phyloP scores from a whole-genome alignment of 92 coral and sea anemone species.

The Epizoanthus rinbou region DNA sequence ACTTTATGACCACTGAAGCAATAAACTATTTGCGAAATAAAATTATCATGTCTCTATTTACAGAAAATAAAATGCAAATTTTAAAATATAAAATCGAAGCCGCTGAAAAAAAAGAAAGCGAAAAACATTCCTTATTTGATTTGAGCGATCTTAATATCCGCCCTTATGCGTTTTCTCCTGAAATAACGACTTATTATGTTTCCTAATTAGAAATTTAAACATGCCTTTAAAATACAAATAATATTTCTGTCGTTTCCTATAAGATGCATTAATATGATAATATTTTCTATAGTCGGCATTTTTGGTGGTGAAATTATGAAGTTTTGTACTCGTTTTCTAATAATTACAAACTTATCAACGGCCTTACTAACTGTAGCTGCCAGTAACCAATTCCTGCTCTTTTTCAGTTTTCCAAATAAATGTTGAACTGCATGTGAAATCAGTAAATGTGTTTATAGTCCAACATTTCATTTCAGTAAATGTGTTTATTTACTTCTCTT shows the following conservation, averaged over 20 bases:
- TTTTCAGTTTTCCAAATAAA: not conserved
- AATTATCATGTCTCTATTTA: not conserved
- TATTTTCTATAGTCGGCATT: not conserved
- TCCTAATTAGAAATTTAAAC: not conserved
- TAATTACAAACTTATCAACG: not conserved
- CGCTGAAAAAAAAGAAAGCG: not conserved
- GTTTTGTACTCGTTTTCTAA: slow-evolving; percentile 8
- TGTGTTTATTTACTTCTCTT: not conserved
- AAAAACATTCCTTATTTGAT: not conserved
- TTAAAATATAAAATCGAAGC: not conserved
- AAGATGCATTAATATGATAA: not conserved
- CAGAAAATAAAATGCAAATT: not conserved
- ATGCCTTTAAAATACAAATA: slow-evolving; percentile 1
- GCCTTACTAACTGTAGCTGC: not conserved
- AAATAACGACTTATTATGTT: not conserved
- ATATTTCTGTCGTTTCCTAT: slow-evolving; percentile 13
- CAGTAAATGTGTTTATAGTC: too few species aligned
- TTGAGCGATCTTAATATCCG: not conserved
- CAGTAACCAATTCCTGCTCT: not conserved
- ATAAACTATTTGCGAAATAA: too few species aligned
- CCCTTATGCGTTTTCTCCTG: not conserved
- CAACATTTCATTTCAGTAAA: not conserved
- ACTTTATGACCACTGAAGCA: too few species aligned
- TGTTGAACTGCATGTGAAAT: not conserved
- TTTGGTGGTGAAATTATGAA: slow-evolving; percentile 17